Percentiles rank a stretch among this genome's conserved stretches.
phyloP scores from a whole-genome alignment of 2,797 vertebrate species.

The Phylloscopus collybita region DNA sequence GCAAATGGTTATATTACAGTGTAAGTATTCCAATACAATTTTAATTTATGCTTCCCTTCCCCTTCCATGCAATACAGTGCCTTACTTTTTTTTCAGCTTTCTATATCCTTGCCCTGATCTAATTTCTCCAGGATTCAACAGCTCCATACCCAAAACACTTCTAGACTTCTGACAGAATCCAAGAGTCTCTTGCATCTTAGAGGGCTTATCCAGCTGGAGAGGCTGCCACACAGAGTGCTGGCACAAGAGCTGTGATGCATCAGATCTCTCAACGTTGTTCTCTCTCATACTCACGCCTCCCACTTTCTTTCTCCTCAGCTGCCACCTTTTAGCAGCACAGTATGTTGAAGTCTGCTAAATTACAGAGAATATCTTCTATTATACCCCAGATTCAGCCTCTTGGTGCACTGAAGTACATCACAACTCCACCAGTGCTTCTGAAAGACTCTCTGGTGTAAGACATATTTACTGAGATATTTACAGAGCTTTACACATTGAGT shows the following conservation, averaged over 20 bases:
- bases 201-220: background rate
- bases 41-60: background rate
- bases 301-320: background rate
- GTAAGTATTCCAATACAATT: background rate
- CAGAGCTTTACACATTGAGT: background rate
- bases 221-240: fast-evolving
- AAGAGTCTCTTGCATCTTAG: background rate
- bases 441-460: background rate
- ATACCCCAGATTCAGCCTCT: background rate
- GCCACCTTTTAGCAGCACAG: background rate
- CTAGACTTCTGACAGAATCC: background rate
- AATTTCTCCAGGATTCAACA: background rate
- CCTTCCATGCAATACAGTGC: background rate
- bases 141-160: background rate
- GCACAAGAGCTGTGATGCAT: background rate
- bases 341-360: background rate
- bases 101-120: background rate
- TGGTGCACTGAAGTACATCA: background rate
- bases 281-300: background rate
- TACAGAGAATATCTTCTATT: background rate
- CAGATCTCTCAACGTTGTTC: background rate
- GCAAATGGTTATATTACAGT: background rate
- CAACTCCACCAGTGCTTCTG: background rate
- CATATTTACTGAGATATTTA: background rate
- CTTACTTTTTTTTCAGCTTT: background rate